Evolutionary conservation across 2,113 vertebrate species (phyloP).

Genomic region (Stomatorhinus ivindoensis): DNA sequence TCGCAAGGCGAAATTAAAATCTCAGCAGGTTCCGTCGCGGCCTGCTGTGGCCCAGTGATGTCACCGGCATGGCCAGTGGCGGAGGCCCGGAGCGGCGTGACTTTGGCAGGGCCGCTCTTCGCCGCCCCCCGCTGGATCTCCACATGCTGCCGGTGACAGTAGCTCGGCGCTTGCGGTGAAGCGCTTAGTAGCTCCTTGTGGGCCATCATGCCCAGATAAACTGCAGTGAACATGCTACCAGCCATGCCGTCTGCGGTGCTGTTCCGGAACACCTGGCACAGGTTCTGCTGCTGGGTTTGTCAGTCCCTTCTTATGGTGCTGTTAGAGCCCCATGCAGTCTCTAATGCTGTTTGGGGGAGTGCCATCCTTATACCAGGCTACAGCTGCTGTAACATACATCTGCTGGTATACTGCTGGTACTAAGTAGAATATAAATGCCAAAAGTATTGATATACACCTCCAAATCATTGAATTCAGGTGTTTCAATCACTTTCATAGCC

Average conservation of each 20-base stretch:
- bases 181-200: conserved; percentile 47
- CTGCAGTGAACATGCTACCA: neutral
- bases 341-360: neutral
- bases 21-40: conserved; percentile 48
- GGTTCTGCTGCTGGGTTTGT: neutral
- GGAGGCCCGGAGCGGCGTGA: conserved; percentile 44
- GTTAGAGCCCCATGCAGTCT: neutral
- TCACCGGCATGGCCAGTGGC: conserved; percentile 39
- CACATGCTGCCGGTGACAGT: neutral
- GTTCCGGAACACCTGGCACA: neutral
- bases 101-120: conserved; percentile 33
- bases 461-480: too few relatives aligned
- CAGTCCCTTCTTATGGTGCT: neutral
- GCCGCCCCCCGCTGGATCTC: conserved; percentile 22
- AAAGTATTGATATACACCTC: too few relatives aligned
- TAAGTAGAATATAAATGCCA: neutral
- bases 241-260: neutral
- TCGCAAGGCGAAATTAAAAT: conserved; percentile 64
- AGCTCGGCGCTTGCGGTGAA: conserved; percentile 15
- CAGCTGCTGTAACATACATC: neutral
- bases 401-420: neutral
- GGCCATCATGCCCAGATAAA: neutral
- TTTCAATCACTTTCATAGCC: too few relatives aligned
- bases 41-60: conserved; percentile 44
- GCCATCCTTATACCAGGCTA: neutral